phyloP scores from a whole-genome alignment of 1,140 invertebrate genomes.

The Globodera ellingtonae region DNA sequence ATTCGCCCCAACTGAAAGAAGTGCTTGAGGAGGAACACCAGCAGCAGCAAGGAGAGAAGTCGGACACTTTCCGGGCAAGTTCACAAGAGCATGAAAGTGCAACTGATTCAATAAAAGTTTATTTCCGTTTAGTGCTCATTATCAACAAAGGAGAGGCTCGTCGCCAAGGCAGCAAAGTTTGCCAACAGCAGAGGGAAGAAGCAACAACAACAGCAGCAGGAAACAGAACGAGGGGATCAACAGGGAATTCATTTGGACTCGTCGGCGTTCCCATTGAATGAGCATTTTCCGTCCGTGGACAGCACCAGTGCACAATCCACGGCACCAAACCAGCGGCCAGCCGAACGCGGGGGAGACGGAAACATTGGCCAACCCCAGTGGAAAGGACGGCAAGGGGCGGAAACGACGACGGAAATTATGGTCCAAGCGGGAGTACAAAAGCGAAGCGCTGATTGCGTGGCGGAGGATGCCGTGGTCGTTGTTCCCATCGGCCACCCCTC shows the following conservation, averaged over 20 bases:
- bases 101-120: neutral
- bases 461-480: neutral
- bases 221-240: too few relatives aligned
- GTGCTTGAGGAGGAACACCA: neutral
- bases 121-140: neutral
- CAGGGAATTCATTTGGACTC: neutral
- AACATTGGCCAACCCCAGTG: neutral
- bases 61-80: too few relatives aligned
- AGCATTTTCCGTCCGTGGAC: neutral
- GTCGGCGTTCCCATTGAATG: slow-evolving; percentile 1
- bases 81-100: too few relatives aligned
- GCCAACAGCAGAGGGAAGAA: neutral
- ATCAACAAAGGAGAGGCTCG: neutral
- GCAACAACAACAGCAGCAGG: neutral
- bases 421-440: slow-evolving; percentile 3
- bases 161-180: neutral
- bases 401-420: neutral
- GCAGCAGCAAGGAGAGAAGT: neutral
- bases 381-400: neutral
- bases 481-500: neutral
- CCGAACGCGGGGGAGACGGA: neutral
- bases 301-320: slow-evolving; percentile 3
- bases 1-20: neutral
- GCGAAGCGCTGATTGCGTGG: neutral
- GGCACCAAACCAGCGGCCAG: neutral